These are phyloP conservation scores for Busseola fusca DNA, from an alignment of 2,888 invertebrate species.

Conservation along the genomic window DNA sequence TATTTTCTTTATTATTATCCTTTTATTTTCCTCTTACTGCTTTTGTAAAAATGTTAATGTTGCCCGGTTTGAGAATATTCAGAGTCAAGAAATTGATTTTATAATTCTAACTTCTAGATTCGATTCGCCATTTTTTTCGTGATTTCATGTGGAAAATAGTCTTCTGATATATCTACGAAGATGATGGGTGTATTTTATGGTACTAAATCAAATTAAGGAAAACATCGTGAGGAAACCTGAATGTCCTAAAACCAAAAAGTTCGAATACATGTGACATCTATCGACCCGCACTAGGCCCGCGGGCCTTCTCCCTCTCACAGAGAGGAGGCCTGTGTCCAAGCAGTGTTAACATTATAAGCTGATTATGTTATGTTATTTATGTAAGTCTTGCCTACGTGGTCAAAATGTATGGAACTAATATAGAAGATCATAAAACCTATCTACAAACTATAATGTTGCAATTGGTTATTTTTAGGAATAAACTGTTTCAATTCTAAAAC, in stretches of 20 bases:
- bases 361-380: not conserved
- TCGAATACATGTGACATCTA: too few species aligned
- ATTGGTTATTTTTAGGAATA: too few species aligned
- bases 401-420: too few species aligned
- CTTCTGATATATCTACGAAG: not conserved
- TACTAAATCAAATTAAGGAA: not conserved
- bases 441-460: not conserved
- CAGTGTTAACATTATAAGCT: not conserved
- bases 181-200: not conserved
- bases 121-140: conserved; percentile 1
- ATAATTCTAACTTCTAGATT: conserved; percentile 11
- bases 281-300: too few species aligned
- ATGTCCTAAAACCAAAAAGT: too few species aligned
- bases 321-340: not conserved
- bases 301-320: too few species aligned
- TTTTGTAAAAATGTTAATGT: not conserved
- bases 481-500: too few species aligned
- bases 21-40: not conserved
- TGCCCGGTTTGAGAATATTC: not conserved
- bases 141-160: conserved; percentile 13
- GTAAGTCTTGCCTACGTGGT: too few species aligned
- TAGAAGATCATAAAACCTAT: not conserved
- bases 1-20: conserved; percentile 19
- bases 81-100: not conserved
- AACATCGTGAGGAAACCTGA: not conserved